Conservation (phyloP, 2,113 vertebrate genomes). For the Athene noctua region DNA sequence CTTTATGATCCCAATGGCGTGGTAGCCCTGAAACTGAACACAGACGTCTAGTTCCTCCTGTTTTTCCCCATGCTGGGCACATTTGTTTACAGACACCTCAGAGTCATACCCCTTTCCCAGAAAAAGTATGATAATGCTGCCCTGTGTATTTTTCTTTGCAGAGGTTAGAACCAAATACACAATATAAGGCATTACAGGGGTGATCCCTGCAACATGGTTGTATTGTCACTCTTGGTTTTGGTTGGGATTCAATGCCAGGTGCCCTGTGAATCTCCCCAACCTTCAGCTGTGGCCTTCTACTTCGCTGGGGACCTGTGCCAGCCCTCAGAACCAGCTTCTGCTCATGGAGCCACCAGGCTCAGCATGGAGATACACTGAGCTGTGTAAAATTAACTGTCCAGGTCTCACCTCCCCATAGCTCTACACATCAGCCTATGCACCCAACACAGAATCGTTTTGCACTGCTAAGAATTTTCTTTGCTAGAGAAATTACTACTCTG, state of each 20-base stretch:
- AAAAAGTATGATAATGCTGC: not conserved
- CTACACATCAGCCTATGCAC: not conserved
- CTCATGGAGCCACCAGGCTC: not conserved
- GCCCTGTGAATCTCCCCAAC: not conserved
- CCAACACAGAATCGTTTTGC: not conserved
- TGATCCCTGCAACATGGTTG: not conserved
- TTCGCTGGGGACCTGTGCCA: not conserved
- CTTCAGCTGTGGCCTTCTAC: not conserved
- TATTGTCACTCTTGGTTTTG: not conserved
- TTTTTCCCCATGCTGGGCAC: not conserved
- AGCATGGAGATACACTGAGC: not conserved
- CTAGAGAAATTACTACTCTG: not conserved
- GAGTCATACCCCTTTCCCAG: not conserved
- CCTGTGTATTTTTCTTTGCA: not conserved
- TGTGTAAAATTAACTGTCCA: not conserved
- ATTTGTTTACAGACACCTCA: not conserved
- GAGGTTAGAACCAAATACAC: not conserved
- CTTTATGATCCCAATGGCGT: not conserved
- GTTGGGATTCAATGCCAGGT: not conserved
- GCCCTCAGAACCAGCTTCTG: not conserved
- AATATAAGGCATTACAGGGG: not conserved
- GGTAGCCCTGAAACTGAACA: not conserved
- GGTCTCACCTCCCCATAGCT: not conserved
- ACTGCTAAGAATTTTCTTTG: not conserved
- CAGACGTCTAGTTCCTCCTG: not conserved